These are phyloP conservation scores for Mustela lutreola DNA, from an alignment of 2,113 vertebrate genomes.

Conservation along the genomic window DNA sequence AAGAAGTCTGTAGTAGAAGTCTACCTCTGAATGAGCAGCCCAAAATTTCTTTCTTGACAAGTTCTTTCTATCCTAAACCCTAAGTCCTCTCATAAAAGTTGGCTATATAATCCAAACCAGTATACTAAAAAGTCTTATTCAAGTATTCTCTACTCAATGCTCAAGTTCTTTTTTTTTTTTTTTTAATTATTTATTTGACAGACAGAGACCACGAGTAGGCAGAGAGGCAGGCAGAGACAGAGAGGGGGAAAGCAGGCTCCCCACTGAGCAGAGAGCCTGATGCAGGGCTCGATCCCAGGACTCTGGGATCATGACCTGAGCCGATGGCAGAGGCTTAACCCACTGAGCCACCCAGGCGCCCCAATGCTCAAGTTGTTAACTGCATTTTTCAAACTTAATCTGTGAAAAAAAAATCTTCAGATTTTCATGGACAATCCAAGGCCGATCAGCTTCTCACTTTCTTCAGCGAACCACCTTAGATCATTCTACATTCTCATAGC, in stretches of 20 bases:
- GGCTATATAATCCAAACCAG: background rate
- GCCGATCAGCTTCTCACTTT: background rate
- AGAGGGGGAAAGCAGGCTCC: too few species aligned
- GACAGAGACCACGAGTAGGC: too few species aligned
- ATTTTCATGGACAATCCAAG: background rate
- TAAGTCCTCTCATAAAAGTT: background rate
- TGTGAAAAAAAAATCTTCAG: constrained; percentile 6
- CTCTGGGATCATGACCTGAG: too few species aligned
- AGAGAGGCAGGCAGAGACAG: too few species aligned
- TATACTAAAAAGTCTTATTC: background rate
- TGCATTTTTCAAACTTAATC: background rate
- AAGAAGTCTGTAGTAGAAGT: background rate
- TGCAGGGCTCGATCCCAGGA: too few species aligned
- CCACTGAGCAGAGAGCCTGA: too few species aligned
- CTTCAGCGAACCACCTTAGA: background rate
- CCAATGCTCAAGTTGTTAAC: background rate
- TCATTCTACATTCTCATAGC: background rate
- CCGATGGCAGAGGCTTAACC: too few species aligned
- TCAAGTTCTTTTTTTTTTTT: background rate
- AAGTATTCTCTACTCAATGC: background rate
- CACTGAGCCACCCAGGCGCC: too few species aligned
- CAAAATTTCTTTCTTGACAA: background rate
- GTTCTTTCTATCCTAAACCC: constrained; percentile 2
- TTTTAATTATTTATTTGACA: too few species aligned
- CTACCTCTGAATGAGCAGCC: background rate